phyloP scores from a whole-genome alignment of 2,797 vertebrate species.

The Hypotaenidia okinawae region DNA sequence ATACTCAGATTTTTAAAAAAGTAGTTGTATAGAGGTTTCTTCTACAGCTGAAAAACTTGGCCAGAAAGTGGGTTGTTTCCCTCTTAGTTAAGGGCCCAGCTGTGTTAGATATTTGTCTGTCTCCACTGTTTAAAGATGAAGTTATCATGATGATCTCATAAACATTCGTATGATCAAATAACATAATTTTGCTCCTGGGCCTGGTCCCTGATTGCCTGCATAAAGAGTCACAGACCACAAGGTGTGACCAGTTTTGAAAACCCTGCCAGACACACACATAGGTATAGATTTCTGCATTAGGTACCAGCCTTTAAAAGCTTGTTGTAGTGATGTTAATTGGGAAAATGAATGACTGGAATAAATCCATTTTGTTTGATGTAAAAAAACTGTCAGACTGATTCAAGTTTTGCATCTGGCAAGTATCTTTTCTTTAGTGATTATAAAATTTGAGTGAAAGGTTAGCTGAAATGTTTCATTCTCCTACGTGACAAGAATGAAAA shows the following conservation, averaged over 20 bases:
- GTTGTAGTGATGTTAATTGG: not conserved
- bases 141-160: not conserved
- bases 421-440: not conserved
- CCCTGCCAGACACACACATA: not conserved
- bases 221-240: not conserved
- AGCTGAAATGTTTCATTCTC: not conserved
- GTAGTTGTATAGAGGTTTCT: not conserved
- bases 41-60: not conserved
- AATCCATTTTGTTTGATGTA: not conserved
- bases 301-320: not conserved
- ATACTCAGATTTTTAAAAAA: not conserved
- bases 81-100: not conserved
- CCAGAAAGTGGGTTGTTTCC: not conserved
- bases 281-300: not conserved
- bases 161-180: not conserved
- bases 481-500: not conserved
- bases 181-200: not conserved
- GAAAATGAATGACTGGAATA: not conserved
- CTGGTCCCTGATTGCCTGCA: not conserved
- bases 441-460: not conserved
- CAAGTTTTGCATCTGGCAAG: not conserved
- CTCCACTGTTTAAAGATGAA: not conserved
- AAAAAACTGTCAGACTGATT: not conserved
- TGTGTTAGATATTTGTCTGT: not conserved
- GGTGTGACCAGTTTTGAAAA: not conserved